Base-by-base conservation (phyloP, 2,797 vertebrate species). In the Protonibea diacanthus region DNA sequence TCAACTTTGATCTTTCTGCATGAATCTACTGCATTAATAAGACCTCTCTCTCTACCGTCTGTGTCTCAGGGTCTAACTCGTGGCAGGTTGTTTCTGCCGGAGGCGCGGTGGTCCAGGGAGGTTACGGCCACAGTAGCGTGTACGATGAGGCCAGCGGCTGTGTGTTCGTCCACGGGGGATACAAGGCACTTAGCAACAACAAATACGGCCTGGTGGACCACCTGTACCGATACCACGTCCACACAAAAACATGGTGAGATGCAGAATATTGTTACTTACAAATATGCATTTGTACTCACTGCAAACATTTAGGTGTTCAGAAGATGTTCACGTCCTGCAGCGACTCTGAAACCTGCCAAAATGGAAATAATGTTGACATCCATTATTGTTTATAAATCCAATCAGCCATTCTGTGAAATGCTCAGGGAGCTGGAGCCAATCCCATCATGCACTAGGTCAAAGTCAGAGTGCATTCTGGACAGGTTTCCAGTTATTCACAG, bases 181-280 rank as follows among this genome's bases (percentile, higher is more conserved):
- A 97, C 94, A 99, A 97, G 93, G 96, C 97, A 0, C 93, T 99
- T 2, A 96, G 96, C 81, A 96, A 95, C 84, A 99, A 98, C 92
- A 99, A 99, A 62, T 98, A 98, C 0, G 97, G 98, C 59, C 92
- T 98, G 82, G 97, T 99, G 86, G 98, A 99, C 85, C 97, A 99
- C 86, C 94, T 98, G 89, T 98, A 99, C 93, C 95, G 93, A 80
- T 99, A 98, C 0, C 96, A 97, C 89, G 87, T 98, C 78, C 95
- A 95, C 74, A 95, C 93, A 1, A 96, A 94, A 71, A 97, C 96
- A 1, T 99, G 98, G 98, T 99, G 92, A 96, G 97, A 21, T 38
- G 7, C 57, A n/a, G 7, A n/a, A 6, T 3, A 0, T 15, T 14
- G 23, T 33, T 4, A 2, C 12, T 12, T 7, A 3, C 47, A 6